Conservation (phyloP, 2,113 vertebrate genomes). For the Sylvia atricapilla region DNA sequence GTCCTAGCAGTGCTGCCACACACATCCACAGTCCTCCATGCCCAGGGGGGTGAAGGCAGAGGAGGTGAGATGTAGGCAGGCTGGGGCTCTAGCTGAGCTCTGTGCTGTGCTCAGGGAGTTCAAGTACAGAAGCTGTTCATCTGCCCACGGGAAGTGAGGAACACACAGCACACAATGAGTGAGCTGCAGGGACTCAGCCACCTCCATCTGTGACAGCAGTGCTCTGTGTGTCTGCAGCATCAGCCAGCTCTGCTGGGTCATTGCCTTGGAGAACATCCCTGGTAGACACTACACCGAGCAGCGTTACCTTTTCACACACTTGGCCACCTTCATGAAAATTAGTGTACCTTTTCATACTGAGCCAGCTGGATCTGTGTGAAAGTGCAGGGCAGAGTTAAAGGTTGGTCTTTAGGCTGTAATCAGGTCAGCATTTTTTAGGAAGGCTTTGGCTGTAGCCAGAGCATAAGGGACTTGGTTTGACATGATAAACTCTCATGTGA, state of each 20-base stretch:
- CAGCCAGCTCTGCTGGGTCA: neutral
- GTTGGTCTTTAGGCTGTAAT: neutral
- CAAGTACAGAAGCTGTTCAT: neutral
- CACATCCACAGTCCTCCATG: neutral
- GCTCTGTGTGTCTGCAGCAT: neutral
- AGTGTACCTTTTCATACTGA: neutral
- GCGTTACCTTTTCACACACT: neutral
- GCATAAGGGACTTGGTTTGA: neutral
- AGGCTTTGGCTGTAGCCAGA: neutral
- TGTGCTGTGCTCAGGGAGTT: fast-evolving
- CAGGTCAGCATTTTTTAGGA: neutral
- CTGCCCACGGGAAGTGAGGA: fast-evolving
- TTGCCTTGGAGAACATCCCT: neutral
- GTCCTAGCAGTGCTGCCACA: neutral
- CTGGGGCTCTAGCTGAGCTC: neutral
- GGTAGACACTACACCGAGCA: neutral
- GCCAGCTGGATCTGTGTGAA: neutral
- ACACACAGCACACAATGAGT: fast-evolving
- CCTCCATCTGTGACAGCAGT: neutral
- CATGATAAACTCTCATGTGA: neutral
- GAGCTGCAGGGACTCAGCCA: neutral
- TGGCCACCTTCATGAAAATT: neutral
- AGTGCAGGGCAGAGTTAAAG: neutral
- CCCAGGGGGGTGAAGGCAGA: neutral
- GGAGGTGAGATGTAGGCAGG: neutral